Conservation (phyloP, 2,113 vertebrate species). For the Pterocles gutturalis region DNA sequence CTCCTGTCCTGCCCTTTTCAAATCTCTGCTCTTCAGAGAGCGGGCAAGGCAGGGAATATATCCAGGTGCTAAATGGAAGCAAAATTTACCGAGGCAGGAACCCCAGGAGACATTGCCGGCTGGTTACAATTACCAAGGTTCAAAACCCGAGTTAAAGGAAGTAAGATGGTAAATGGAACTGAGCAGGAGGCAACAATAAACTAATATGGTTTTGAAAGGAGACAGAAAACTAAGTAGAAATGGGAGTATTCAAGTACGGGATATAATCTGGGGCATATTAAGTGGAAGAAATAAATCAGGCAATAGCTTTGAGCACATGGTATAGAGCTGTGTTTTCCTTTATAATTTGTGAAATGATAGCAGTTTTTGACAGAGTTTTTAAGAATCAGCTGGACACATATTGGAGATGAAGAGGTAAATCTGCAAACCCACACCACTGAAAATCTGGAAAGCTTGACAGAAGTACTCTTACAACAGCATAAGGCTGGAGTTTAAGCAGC, state of each 20-base stretch:
- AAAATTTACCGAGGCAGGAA: conserved; percentile 31
- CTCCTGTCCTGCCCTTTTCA: neutral
- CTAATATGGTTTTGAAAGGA: conserved; percentile 53
- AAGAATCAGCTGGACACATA: conserved; percentile 57
- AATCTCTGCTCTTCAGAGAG: neutral
- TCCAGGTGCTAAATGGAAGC: conserved; percentile 54
- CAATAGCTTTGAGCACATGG: conserved; percentile 67
- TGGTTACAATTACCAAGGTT: conserved; percentile 55
- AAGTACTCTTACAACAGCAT: neutral
- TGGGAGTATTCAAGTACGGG: conserved; percentile 45
- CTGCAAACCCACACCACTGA: conserved; percentile 23
- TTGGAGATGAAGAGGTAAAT: conserved; percentile 59
- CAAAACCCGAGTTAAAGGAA: conserved; percentile 55
- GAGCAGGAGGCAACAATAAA: conserved; percentile 60
- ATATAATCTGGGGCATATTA: conserved; percentile 65
- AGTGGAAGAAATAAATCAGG: conserved; percentile 72
- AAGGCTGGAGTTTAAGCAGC: conserved; percentile 29
- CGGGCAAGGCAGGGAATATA: neutral
- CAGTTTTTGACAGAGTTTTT: conserved; percentile 63
- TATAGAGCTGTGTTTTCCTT: conserved; percentile 18
- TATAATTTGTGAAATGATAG: conserved; percentile 66
- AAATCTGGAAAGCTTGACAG: conserved; percentile 56
- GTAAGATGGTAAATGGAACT: conserved; percentile 45
- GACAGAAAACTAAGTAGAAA: conserved; percentile 49
- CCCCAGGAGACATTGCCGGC: conserved; percentile 3